Conservation (phyloP, 2,113 vertebrate genomes). For the Pyxicephalus adspersus region DNA sequence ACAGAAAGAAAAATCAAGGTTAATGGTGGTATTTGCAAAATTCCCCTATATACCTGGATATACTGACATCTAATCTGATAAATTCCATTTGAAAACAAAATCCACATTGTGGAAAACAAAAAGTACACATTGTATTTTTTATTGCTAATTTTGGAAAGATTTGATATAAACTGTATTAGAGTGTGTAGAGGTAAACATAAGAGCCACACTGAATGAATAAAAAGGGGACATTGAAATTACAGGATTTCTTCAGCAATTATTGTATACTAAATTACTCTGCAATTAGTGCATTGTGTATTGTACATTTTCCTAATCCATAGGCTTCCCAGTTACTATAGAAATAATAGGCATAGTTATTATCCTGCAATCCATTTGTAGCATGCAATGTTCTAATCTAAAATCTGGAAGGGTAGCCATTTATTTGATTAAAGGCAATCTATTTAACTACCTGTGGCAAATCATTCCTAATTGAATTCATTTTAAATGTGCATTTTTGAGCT, state of each 20-base stretch:
- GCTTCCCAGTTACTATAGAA: constrained; percentile 35
- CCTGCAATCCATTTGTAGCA: constrained; percentile 21
- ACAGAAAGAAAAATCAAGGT: no score
- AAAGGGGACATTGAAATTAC: neutral
- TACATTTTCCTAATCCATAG: constrained; percentile 22
- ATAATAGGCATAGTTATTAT: constrained; percentile 39
- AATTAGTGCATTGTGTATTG: constrained; percentile 29
- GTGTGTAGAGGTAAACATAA: no score
- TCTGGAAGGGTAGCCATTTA: constrained; percentile 2
- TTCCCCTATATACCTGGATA: no score
- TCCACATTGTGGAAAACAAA: no score
- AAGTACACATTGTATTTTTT: no score
- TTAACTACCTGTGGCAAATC: constrained; percentile 9
- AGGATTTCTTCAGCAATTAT: constrained; percentile 31
- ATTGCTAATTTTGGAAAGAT: no score
- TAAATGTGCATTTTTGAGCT: no score
- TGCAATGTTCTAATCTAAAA: neutral
- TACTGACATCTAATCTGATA: no score
- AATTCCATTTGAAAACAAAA: no score
- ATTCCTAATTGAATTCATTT: neutral
- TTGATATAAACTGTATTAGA: no score
- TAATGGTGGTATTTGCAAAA: no score
- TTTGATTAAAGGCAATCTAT: constrained; percentile 14
- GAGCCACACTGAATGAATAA: no score
- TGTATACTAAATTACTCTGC: constrained; percentile 35